Evolutionary conservation across 2,113 vertebrate species (phyloP).

Genomic region (Mesembrinibis cayennensis): DNA sequence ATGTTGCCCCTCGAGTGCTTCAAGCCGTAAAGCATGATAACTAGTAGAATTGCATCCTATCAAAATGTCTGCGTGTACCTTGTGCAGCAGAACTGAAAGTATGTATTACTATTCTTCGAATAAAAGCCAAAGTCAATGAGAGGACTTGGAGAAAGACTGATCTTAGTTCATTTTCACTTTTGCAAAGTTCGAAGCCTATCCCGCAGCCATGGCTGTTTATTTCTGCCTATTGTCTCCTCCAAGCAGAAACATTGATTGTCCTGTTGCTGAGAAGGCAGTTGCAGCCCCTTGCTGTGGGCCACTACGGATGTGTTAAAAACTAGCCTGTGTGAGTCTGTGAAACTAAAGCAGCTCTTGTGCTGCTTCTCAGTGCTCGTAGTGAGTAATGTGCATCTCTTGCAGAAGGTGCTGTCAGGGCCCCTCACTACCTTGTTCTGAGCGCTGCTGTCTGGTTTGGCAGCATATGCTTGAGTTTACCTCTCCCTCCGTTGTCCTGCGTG

Average conservation of each 20-base stretch:
- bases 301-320: fast-evolving
- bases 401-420: neutral
- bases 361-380: neutral
- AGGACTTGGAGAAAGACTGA: neutral
- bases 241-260: neutral
- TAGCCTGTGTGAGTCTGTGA: neutral
- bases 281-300: neutral
- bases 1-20: neutral
- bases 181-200: neutral
- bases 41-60: neutral
- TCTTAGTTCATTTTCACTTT: neutral
- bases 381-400: neutral
- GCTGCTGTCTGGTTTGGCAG: neutral
- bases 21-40: neutral
- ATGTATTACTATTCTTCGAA: neutral
- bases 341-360: neutral
- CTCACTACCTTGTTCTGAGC: neutral
- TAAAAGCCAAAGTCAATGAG: neutral
- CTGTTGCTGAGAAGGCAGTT: neutral
- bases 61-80: neutral
- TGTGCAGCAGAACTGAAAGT: neutral
- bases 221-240: neutral
- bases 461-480: neutral
- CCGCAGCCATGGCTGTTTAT: fast-evolving
- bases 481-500: fast-evolving